Conservation (phyloP, 2,888 invertebrate genomes). For the Cheilosia scutellata region DNA sequence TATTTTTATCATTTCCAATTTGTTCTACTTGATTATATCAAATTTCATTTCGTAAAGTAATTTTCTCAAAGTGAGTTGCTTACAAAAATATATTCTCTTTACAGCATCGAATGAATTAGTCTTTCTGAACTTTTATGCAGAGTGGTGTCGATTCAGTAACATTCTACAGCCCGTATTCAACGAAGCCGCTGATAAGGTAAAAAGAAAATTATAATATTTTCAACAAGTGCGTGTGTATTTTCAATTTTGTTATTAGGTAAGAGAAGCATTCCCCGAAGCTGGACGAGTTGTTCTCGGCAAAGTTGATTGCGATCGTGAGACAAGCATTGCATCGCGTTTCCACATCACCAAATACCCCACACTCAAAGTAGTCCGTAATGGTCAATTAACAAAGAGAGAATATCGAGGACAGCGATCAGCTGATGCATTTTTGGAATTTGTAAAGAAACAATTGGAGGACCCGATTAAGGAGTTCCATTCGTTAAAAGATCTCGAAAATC, state of each 20-base stretch:
- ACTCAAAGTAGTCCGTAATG: conserved; percentile 96
- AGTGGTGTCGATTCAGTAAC: conserved; percentile 99
- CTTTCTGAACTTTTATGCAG: conserved; percentile 99
- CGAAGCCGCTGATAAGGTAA: conserved; percentile 95
- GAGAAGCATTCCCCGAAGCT: conserved; percentile 90
- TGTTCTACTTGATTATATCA: no score
- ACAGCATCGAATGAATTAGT: conserved; percentile 97
- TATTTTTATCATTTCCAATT: no score
- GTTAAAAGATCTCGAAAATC: conserved; percentile 89
- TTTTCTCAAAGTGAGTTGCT: no score
- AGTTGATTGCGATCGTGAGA: conserved; percentile 98
- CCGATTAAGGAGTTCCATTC: conserved; percentile 92
- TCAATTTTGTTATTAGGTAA: conserved; percentile 78
- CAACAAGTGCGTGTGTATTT: not conserved
- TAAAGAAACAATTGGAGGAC: conserved; percentile 94
- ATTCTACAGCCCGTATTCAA: conserved; percentile 98
- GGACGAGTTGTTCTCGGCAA: conserved; percentile 97
- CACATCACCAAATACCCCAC: conserved; percentile 99
- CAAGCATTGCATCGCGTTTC: conserved; percentile 93
- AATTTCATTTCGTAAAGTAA: no score
- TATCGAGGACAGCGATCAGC: conserved; percentile 95
- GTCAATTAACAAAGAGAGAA: conserved; percentile 94
- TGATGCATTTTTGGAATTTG: conserved; percentile 95
- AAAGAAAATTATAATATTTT: conserved; percentile 8
- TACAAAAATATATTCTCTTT: conserved; percentile 84